These are phyloP conservation scores for Ophthalmolycus amberensis DNA, from an alignment of 2,113 vertebrate genomes.

Conservation along the genomic window DNA sequence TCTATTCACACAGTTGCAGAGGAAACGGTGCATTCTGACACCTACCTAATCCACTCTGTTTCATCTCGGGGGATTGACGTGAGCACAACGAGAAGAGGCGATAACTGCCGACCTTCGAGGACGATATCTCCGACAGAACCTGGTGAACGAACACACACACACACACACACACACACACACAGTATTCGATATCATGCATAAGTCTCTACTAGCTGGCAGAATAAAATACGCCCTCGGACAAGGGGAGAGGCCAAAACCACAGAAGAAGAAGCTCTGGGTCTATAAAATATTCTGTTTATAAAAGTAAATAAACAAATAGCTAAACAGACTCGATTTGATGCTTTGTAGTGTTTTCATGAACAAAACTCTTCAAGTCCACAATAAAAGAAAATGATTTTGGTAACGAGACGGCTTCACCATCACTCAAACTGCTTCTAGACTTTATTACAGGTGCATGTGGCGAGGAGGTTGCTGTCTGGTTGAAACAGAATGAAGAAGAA, in stretches of 20 bases:
- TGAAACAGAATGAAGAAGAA: neutral
- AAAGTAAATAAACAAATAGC: neutral
- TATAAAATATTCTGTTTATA: neutral
- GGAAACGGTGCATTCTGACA: conserved; percentile 42
- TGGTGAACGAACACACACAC: conserved; percentile 60
- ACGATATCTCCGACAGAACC: conserved; percentile 95
- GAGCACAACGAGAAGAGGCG: conserved; percentile 95
- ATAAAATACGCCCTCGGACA: conserved; percentile 7
- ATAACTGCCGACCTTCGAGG: conserved; percentile 91
- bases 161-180: neutral
- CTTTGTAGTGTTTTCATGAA: neutral
- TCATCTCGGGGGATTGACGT: conserved; percentile 94
- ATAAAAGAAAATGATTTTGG: no score
- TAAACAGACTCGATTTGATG: neutral
- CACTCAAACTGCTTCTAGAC: no score
- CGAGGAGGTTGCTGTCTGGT: no score
- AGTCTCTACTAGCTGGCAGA: neutral
- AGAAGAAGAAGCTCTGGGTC: neutral
- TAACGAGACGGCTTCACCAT: no score
- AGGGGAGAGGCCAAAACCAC: conserved; percentile 1
- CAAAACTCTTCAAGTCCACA: no score
- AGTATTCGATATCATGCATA: no score
- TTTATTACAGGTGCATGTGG: no score
- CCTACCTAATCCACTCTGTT: conserved; percentile 97
- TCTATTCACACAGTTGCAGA: neutral